phyloP scores from a whole-genome alignment of 2,888 invertebrate genomes.

The Acheta domesticus region DNA sequence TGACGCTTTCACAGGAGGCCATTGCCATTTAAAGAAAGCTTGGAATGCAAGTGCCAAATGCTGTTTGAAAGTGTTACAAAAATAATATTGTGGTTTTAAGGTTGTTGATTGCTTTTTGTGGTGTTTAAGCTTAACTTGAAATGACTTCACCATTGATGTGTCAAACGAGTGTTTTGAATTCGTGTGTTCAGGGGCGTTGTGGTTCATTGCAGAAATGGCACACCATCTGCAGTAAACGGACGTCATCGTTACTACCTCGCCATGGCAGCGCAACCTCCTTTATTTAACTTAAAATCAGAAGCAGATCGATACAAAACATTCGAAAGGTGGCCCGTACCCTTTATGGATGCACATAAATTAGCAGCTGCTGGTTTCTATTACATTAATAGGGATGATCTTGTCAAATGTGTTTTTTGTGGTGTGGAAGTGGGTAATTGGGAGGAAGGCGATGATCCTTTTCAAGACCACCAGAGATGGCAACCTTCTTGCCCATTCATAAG shows the following conservation, averaged over 20 bases:
- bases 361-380: slow-evolving; percentile 83
- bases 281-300: not conserved
- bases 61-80: not conserved
- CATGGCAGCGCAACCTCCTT: not conserved
- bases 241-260: not conserved
- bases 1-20: not conserved
- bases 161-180: not conserved
- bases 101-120: not conserved
- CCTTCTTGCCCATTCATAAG: slow-evolving; percentile 75
- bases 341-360: slow-evolving; percentile 60
- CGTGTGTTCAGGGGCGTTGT: not conserved
- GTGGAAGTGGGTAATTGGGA: slow-evolving; percentile 80
- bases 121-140: not conserved
- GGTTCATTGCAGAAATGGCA: not conserved
- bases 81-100: not conserved
- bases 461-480: slow-evolving; percentile 77
- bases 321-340: slow-evolving; percentile 62
- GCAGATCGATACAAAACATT: slow-evolving; percentile 62
- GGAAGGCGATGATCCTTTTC: slow-evolving; percentile 73
- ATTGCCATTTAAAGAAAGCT: slow-evolving; percentile 11
- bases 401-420: slow-evolving; percentile 76
- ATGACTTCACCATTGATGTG: not conserved
- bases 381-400: slow-evolving; percentile 68
- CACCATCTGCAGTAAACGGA: slow-evolving; percentile 1
- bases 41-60: not conserved